Conservation (phyloP, 2,797 vertebrate genomes). For the Gallinago nigripennis region DNA sequence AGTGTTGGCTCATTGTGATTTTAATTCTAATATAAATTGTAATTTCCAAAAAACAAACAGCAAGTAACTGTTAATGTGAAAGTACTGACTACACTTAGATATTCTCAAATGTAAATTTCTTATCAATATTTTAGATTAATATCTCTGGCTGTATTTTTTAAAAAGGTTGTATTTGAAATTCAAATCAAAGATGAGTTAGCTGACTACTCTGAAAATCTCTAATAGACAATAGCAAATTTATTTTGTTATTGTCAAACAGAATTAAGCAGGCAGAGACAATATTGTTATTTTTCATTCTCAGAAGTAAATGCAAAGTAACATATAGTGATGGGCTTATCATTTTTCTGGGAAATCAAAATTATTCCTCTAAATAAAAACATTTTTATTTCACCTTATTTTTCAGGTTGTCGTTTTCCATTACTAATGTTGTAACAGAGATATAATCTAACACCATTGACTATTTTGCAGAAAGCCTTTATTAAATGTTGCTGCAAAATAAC, state of each 20-base stretch:
- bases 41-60: slow-evolving; percentile 62
- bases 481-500: slow-evolving; percentile 55
- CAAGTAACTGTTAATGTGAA: slow-evolving; percentile 14
- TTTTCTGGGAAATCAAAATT: slow-evolving; percentile 69
- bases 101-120: slow-evolving; percentile 67
- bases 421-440: slow-evolving; percentile 34
- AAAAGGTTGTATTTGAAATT: slow-evolving; percentile 78
- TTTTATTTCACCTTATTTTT: slow-evolving; percentile 53
- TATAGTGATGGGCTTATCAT: slow-evolving; percentile 48
- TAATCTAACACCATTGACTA: slow-evolving; percentile 14
- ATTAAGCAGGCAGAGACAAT: slow-evolving; percentile 65
- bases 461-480: slow-evolving; percentile 32
- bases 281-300: slow-evolving; percentile 55
- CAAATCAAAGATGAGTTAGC: slow-evolving; percentile 69
- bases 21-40: slow-evolving; percentile 41
- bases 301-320: slow-evolving; percentile 55
- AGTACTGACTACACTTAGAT: slow-evolving; percentile 65
- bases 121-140: slow-evolving; percentile 75
- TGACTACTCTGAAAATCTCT: slow-evolving; percentile 67
- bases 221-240: slow-evolving; percentile 71
- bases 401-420: slow-evolving; percentile 65
- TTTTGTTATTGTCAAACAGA: slow-evolving; percentile 70
- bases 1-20: not conserved
- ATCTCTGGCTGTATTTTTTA: slow-evolving; percentile 65
- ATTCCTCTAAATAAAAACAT: slow-evolving; percentile 63